Conservation (phyloP, 2,888 invertebrate species). For the Gari tellinella region DNA sequence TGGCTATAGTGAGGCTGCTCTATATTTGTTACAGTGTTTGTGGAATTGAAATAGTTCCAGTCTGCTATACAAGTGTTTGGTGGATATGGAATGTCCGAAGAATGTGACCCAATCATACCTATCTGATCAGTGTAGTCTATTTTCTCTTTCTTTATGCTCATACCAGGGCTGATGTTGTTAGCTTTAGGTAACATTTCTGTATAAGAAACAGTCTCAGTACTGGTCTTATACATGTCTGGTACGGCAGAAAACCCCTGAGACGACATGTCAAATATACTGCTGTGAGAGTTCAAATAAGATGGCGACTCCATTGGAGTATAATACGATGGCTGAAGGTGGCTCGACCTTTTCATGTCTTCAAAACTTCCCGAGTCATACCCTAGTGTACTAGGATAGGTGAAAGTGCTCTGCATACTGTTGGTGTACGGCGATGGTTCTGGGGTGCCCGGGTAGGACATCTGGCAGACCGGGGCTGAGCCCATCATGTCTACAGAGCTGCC, state of each 20-base stretch:
- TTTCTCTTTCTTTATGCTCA: constrained; percentile 52
- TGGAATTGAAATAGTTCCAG: constrained; percentile 49
- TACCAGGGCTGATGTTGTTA: constrained; percentile 16
- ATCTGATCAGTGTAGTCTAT: constrained; percentile 41
- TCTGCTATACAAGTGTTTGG: constrained; percentile 53
- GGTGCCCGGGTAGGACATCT: not conserved
- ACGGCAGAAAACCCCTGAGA: not conserved
- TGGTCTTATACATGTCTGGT: constrained; percentile 38
- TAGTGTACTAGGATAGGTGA: constrained; percentile 12
- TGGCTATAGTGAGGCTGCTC: constrained; percentile 8
- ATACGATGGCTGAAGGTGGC: constrained; percentile 7
- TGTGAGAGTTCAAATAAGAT: not conserved
- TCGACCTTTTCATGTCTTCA: constrained; percentile 32
- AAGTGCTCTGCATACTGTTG: constrained; percentile 2
- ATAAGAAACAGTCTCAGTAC: constrained; percentile 34
- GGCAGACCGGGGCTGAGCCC: not conserved
- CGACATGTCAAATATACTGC: constrained; percentile 6
- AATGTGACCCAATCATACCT: constrained; percentile 17
- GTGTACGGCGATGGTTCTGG: not conserved
- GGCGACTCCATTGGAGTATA: constrained; percentile 24
- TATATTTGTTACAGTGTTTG: not conserved
- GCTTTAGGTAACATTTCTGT: constrained; percentile 47
- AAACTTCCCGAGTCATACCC: constrained; percentile 19
- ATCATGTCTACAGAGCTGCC: constrained; percentile 20
- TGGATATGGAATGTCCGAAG: constrained; percentile 41